Evolutionary conservation across 2,797 vertebrate species (phyloP).

Genomic region (Halcyon badia): DNA sequence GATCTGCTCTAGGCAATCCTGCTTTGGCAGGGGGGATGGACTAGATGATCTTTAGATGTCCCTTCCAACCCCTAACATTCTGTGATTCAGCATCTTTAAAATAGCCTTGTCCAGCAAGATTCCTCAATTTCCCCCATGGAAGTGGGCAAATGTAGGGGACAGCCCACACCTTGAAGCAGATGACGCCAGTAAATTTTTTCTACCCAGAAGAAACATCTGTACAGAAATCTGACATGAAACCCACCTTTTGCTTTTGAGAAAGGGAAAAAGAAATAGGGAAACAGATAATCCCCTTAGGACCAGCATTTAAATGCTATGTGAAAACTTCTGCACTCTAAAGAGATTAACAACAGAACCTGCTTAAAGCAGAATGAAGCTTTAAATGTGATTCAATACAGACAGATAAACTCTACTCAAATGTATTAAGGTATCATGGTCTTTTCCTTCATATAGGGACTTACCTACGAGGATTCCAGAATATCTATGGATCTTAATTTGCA

Average conservation of each 20-base stretch:
- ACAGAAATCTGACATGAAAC: neutral
- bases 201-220: neutral
- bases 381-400: neutral
- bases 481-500: neutral
- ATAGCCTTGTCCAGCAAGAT: neutral
- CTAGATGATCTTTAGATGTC: too few species aligned
- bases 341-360: neutral
- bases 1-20: too few species aligned
- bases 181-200: neutral
- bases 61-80: too few species aligned
- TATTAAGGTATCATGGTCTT: neutral
- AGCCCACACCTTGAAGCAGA: neutral
- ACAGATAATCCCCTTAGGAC: neutral
- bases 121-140: neutral
- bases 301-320: neutral
- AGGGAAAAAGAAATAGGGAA: neutral
- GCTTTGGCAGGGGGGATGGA: too few species aligned
- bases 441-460: neutral
- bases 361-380: neutral
- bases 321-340: neutral
- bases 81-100: neutral
- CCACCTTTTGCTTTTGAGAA: neutral
- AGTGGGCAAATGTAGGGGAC: accelerated
- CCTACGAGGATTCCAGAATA: neutral
- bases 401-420: neutral